Percentiles rank a stretch among this genome's conserved stretches.
Evolutionary conservation across 2,888 invertebrate species (phyloP).

Genomic region (Spatulosminthurus flaviceps): DNA sequence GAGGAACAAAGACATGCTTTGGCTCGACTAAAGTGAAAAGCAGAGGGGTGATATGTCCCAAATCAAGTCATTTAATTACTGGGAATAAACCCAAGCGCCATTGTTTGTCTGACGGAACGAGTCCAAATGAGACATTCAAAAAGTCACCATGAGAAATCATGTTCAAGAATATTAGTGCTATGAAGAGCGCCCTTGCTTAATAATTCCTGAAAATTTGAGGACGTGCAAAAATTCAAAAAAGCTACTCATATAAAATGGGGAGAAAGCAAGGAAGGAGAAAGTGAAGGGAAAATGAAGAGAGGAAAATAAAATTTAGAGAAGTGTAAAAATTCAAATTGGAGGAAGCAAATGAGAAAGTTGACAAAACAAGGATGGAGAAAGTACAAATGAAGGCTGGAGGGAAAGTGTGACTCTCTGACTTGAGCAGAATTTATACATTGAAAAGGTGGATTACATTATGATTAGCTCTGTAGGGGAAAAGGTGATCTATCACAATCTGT

Average conservation of each 20-base stretch:
- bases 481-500: slow-evolving; percentile 42
- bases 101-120: background rate
- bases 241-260: background rate
- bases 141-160: background rate
- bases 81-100: background rate
- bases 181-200: too few relatives aligned
- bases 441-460: slow-evolving; percentile 35
- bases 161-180: too few relatives aligned
- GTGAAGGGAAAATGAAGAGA: background rate
- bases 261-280: background rate
- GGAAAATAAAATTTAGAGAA: too few relatives aligned
- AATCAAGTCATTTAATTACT: background rate
- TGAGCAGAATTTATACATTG: background rate
- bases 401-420: background rate
- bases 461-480: slow-evolving; percentile 34
- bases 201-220: too few relatives aligned
- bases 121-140: background rate
- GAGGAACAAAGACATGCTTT: background rate
- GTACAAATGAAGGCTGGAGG: too few relatives aligned
- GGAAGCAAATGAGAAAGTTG: background rate
- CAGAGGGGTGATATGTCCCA: background rate
- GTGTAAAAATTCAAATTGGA: too few relatives aligned
- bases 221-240: too few relatives aligned
- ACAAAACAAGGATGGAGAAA: background rate
- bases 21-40: background rate